A percentile compares a stretch with the other conserved stretches of the same genome.
These are phyloP conservation scores for Mesocricetus auratus DNA, from an alignment of 2,113 vertebrate species.

Conservation along the genomic window DNA sequence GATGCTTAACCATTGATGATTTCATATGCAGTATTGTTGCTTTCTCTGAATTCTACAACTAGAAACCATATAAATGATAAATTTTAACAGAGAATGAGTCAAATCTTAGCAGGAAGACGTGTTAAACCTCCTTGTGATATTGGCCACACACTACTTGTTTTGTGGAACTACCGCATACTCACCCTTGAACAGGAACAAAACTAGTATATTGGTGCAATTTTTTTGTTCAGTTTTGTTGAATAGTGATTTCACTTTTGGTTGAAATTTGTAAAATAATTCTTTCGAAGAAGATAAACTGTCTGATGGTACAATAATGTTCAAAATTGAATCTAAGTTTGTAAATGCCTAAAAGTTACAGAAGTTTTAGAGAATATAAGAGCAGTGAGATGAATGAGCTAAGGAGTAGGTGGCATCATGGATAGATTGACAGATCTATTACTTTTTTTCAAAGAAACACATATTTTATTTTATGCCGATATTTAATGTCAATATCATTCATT, in stretches of 20 bases:
- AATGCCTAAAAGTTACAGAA: background rate
- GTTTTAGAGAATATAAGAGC: background rate
- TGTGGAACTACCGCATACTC: background rate
- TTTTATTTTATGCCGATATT: background rate
- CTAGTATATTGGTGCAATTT: background rate
- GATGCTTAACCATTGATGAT: background rate
- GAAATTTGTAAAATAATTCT: background rate
- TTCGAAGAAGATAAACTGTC: background rate
- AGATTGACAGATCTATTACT: too few relatives aligned
- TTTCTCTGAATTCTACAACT: background rate
- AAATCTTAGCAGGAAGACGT: background rate
- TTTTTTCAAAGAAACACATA: background rate
- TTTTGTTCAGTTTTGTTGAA: background rate
- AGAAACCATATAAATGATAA: background rate
- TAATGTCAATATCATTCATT: background rate
- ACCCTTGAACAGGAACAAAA: background rate
- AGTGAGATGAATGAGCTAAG: background rate
- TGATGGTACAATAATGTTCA: background rate
- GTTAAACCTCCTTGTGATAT: background rate
- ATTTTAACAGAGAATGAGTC: background rate
- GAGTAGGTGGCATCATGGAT: background rate
- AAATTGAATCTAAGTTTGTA: background rate
- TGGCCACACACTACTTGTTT: background rate
- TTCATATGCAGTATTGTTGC: background rate
- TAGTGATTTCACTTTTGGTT: background rate